Percentiles rank a stretch among this genome's conserved stretches.
These are phyloP conservation scores for Bos javanicus DNA, from an alignment of 2,113 vertebrate species.

Conservation along the genomic window DNA sequence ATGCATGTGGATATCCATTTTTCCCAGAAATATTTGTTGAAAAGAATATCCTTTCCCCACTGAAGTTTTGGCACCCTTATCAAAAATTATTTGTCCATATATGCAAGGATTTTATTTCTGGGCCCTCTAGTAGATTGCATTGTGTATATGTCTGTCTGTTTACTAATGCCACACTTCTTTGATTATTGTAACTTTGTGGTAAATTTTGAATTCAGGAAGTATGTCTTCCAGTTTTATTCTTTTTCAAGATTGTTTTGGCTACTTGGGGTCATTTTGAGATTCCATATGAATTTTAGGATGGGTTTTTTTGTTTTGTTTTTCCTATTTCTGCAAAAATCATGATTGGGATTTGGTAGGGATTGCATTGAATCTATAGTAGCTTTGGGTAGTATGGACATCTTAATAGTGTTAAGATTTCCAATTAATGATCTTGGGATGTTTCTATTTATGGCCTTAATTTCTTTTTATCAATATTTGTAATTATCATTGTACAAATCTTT, in stretches of 20 bases:
- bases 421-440: neutral
- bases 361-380: neutral
- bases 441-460: neutral
- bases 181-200: neutral
- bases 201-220: neutral
- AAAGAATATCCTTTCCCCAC: neutral
- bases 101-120: neutral
- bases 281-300: neutral
- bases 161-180: neutral
- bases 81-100: neutral
- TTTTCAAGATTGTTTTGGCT: neutral
- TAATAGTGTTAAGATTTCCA: neutral
- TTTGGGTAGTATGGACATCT: neutral
- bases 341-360: neutral
- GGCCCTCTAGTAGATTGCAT: neutral
- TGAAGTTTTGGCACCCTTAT: neutral
- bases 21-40: neutral
- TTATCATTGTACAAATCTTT: neutral
- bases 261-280: neutral
- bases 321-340: neutral
- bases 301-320: neutral
- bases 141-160: neutral
- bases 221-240: neutral
- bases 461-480: neutral
- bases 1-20: neutral